These are phyloP conservation scores for Yponomeuta evonymella DNA, from an alignment of 2,888 invertebrate species.

Conservation along the genomic window DNA sequence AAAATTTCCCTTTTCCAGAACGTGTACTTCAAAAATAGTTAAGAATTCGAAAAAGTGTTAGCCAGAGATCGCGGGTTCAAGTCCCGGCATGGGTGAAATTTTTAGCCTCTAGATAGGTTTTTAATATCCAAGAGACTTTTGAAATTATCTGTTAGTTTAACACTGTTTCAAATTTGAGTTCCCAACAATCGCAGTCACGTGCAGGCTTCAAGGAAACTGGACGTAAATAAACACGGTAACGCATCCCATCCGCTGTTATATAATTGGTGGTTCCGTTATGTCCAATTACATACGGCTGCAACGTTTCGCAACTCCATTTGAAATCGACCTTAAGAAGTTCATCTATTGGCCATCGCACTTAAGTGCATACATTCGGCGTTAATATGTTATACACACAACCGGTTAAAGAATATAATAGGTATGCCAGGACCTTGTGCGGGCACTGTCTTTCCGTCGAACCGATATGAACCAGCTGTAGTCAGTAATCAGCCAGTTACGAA, in stretches of 20 bases:
- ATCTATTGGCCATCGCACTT: constrained; percentile 2
- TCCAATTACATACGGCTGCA: neutral
- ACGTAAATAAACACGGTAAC: neutral
- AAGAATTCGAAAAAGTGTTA: no score
- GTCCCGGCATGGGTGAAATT: no score
- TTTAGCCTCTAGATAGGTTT: no score
- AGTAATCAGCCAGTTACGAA: constrained; percentile 4
- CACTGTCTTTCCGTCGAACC: constrained; percentile 45
- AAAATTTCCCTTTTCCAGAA: no score
- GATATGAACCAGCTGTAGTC: constrained; percentile 39
- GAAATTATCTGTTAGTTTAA: no score
- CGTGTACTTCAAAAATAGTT: no score
- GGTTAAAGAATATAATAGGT: constrained; percentile 5
- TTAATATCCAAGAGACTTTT: no score
- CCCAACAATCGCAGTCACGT: neutral
- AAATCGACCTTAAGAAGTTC: constrained; percentile 9
- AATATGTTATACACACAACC: constrained; percentile 8
- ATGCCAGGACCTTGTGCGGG: constrained; percentile 22
- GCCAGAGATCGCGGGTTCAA: no score
- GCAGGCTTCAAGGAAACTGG: neutral
- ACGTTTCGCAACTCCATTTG: constrained; percentile 1
- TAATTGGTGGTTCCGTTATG: neutral
- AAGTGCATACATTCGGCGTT: neutral
- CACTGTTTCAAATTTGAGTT: no score
- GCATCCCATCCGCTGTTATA: neutral